Evolutionary conservation across 2,797 vertebrate species (phyloP).

Genomic region (Phataginus tricuspis): DNA sequence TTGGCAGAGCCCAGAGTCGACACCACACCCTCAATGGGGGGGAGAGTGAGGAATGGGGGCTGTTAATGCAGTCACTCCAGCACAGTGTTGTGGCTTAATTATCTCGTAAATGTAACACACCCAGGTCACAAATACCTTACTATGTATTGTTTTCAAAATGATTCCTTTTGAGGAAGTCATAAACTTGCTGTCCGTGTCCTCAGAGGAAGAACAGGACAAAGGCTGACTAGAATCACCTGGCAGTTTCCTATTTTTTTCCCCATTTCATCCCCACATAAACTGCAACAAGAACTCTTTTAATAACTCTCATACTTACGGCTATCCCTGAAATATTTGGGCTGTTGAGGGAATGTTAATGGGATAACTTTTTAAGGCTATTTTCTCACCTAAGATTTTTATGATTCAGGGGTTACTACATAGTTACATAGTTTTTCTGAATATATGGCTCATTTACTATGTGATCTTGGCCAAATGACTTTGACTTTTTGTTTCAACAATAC

Average conservation of each 20-base stretch:
- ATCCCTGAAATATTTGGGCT: conserved; percentile 17
- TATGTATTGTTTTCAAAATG: neutral
- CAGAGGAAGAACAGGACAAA: neutral
- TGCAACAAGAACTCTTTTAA: neutral
- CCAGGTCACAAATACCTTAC: neutral
- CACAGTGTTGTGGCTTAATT: neutral
- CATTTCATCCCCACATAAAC: neutral
- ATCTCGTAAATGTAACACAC: neutral
- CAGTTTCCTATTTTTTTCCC: neutral
- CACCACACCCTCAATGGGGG: neutral
- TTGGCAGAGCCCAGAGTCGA: neutral
- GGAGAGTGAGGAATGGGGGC: neutral
- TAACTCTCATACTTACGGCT: neutral
- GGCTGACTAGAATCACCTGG: neutral
- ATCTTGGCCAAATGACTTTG: conserved; percentile 35
- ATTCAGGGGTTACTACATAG: neutral
- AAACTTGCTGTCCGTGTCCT: neutral
- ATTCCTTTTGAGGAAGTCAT: conserved; percentile 30
- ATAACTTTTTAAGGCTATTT: conserved; percentile 26
- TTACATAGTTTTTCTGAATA: neutral
- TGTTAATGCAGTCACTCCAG: neutral
- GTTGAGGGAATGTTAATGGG: neutral
- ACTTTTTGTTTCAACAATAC: conserved; percentile 16
- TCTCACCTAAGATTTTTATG: neutral
- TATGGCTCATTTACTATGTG: neutral